Evolutionary conservation across 1,140 invertebrate genomes (phyloP).

Genomic region (Microplitis demolitor): DNA sequence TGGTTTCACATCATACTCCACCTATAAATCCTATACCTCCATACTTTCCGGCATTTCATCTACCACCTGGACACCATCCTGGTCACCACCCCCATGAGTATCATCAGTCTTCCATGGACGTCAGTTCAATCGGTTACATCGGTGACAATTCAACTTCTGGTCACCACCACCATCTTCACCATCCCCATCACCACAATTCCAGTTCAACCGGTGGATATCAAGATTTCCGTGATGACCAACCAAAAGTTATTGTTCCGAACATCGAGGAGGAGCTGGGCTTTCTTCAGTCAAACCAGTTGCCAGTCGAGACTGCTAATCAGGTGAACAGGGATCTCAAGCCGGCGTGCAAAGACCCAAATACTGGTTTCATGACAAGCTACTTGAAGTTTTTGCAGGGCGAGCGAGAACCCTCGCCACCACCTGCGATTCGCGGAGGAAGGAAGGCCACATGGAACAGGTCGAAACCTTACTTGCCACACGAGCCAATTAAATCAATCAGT

Average conservation of each 20-base stretch:
- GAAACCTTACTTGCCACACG: conserved; percentile 49
- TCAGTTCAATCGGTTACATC: conserved; percentile 63
- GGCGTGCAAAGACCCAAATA: conserved; percentile 68
- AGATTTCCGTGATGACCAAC: conserved; percentile 66
- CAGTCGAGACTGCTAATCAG: conserved; percentile 30
- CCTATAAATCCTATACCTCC: conserved; percentile 64
- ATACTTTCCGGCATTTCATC: conserved; percentile 73
- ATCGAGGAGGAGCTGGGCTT: conserved; percentile 84
- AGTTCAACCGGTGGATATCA: conserved; percentile 36
- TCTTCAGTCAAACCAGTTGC: conserved; percentile 57
- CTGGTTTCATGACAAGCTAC: conserved; percentile 84
- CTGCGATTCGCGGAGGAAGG: conserved; percentile 67
- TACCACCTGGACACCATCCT: conserved; percentile 54
- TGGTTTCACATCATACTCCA: conserved; percentile 67
- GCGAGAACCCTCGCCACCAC: conserved; percentile 77
- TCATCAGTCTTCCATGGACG: conserved; percentile 67
- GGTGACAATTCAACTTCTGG: conserved; percentile 35
- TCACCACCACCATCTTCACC: no score
- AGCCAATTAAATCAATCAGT: conserved; percentile 39
- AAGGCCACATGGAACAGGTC: conserved; percentile 70
- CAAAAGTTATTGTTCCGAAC: conserved; percentile 82
- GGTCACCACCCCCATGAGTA: conserved; percentile 66
- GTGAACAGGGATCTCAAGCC: conserved; percentile 56
- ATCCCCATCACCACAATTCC: no score
- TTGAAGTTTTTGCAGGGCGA: conserved; percentile 83